Evolutionary conservation across 2,797 vertebrate genomes (phyloP), one percentile per base, ranked within the genome.

Genomic region (Gymnopithys bicolor): DNA sequence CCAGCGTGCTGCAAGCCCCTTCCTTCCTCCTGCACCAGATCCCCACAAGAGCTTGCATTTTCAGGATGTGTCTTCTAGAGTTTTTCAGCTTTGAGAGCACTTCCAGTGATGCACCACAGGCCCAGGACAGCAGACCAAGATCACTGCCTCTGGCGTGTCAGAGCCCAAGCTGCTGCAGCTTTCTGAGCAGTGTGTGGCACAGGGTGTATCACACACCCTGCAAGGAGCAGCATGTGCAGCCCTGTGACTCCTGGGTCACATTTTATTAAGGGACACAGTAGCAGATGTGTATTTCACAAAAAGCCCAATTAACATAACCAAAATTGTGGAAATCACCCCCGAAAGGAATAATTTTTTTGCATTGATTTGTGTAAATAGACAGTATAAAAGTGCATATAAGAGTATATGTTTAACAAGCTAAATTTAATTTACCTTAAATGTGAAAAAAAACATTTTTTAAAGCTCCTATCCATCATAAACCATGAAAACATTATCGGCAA

Each of bases 1-100:
- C 5, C 49, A 27, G 8, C 0, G 0, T 2, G 24, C 51, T 9
- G 7, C 9, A 32, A 35, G 18, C 22, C 39, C 25, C 59, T 16
- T 22, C 30, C 59, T 46, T 67, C 90, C 49, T 41, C 9, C 56
- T 19, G 3, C 13, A 25, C n/a, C 30, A 6, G 0, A 19, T 7
- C 60, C 33, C 37, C 28, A 21, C 37, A 73, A 33, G 3, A 63
- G 13, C 10, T 19, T 52, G n/a, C 21, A 39, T 37, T 73, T 76
- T 59, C 0, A 0, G 52, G n/a, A 30, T 15, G 1, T 6, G 24
- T n/a, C 58, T 74, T 30, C 30, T 19, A 25, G 58, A 43, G n/a
- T 5, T 58, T 60, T 60, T 13, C 43, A 53, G 43, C 43, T 82
- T 56, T 71, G 51, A 9, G 43, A 90, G 43, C 19, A 4, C 14